These are phyloP conservation scores for Lasioglossum pauxillum DNA, from an alignment of 2,888 invertebrate genomes.

Conservation along the genomic window DNA sequence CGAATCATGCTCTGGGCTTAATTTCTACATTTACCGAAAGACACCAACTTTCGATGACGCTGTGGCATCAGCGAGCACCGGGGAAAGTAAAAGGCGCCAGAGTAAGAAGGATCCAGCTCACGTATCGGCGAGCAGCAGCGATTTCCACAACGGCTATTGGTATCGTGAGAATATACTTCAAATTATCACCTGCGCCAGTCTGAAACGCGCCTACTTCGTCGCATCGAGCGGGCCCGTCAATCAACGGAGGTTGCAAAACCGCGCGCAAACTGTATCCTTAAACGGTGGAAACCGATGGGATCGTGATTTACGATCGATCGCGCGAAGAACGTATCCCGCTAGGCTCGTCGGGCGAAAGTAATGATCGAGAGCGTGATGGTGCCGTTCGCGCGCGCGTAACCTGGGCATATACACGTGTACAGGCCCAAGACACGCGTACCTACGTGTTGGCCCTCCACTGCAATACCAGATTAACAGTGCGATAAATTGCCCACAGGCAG, in stretches of 20 bases:
- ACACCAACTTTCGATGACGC: background rate
- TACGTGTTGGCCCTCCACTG: constrained; percentile 26
- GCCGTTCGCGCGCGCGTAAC: background rate
- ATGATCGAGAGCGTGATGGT: constrained; percentile 30
- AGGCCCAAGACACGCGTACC: constrained; percentile 7
- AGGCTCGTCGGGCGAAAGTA: constrained; percentile 41
- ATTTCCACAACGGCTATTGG: background rate
- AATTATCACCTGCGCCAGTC: constrained; percentile 37
- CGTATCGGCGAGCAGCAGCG: constrained; percentile 14
- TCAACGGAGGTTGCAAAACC: constrained; percentile 28
- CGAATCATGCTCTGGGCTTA: no score
- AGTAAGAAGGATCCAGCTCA: constrained; percentile 15
- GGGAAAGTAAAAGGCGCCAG: background rate
- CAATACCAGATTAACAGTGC: constrained; percentile 47
- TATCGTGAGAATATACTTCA: constrained; percentile 50
- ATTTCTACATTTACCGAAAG: no score
- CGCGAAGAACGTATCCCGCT: constrained; percentile 16
- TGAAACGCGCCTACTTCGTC: constrained; percentile 37
- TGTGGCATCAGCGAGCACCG: background rate
- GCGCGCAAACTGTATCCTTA: constrained; percentile 28
- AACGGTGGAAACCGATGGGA: constrained; percentile 50
- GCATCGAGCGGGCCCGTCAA: constrained; percentile 37
- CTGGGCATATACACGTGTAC: constrained; percentile 13
- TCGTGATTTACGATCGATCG: constrained; percentile 50
- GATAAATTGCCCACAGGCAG: constrained; percentile 58